phyloP scores from a whole-genome alignment of 2,113 vertebrate species.

The Takifugu bimaculatus region DNA sequence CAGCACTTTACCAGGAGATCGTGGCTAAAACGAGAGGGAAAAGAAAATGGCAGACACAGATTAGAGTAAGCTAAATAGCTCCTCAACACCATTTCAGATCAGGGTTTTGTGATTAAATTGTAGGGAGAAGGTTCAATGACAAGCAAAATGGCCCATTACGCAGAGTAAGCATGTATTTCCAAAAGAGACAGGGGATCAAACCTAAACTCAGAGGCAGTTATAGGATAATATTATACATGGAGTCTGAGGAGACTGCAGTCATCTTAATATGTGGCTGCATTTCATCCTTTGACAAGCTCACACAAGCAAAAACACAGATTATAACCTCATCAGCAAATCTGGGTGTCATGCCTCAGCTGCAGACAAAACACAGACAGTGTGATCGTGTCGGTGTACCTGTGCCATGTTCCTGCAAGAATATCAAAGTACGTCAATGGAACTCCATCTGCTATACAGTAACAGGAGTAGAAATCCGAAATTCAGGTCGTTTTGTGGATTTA shows the following conservation, averaged over 20 bases:
- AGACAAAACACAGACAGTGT: not conserved
- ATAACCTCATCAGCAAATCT: conserved; percentile 1
- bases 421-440: no score
- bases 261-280: conserved; percentile 20
- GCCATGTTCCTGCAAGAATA: not conserved
- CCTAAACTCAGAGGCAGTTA: not conserved
- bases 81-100: not conserved
- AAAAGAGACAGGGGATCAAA: conserved; percentile 24
- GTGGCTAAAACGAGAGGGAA: conserved; percentile 76
- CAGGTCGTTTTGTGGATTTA: no score
- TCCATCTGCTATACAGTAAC: no score
- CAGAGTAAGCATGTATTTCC: conserved; percentile 1
- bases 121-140: not conserved
- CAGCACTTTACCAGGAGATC: conserved; percentile 83
- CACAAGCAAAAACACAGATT: conserved; percentile 12
- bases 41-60: not conserved
- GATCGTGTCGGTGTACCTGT: not conserved
- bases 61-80: not conserved
- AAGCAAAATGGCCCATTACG: no score
- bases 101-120: no score
- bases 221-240: not conserved
- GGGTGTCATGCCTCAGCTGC: not conserved
- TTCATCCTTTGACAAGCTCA: conserved; percentile 19
- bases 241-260: conserved; percentile 6
- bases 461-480: no score